Evolutionary conservation across 2,113 vertebrate species (phyloP).

Genomic region (Calyptomena viridis): DNA sequence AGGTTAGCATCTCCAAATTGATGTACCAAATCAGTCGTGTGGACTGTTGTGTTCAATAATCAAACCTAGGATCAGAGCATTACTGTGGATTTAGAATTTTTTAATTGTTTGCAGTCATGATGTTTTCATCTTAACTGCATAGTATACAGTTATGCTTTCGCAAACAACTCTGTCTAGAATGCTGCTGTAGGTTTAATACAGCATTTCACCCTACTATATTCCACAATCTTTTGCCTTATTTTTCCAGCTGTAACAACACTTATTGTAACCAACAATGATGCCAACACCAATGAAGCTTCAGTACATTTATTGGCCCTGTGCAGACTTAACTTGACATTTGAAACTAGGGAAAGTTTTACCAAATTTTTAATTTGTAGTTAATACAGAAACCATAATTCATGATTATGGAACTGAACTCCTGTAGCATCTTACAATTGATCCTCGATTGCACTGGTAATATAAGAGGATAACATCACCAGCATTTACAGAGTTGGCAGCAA

Average conservation of each 20-base stretch:
- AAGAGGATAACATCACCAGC: conserved; percentile 60
- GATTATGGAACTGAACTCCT: conserved; percentile 66
- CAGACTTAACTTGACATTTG: conserved; percentile 63
- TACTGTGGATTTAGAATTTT: background rate
- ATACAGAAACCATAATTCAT: conserved; percentile 71
- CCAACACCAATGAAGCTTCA: conserved; percentile 20
- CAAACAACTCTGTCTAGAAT: background rate
- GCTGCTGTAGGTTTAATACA: background rate
- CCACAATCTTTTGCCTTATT: background rate
- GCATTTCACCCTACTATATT: background rate
- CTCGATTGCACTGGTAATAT: conserved; percentile 71
- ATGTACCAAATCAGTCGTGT: background rate
- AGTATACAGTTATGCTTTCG: background rate
- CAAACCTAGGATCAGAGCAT: background rate
- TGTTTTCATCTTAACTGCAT: background rate
- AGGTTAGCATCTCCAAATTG: background rate
- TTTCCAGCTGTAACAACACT: background rate
- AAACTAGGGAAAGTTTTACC: conserved; percentile 48
- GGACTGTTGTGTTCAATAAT: background rate
- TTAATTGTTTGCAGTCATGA: background rate
- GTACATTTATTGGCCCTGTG: conserved; percentile 6
- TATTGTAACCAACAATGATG: background rate
- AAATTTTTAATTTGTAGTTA: conserved; percentile 62
- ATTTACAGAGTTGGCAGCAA: conserved; percentile 62
- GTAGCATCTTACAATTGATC: conserved; percentile 64